phyloP scores from a whole-genome alignment of 2,888 invertebrate species.

The Gonocerus acuteangulatus region DNA sequence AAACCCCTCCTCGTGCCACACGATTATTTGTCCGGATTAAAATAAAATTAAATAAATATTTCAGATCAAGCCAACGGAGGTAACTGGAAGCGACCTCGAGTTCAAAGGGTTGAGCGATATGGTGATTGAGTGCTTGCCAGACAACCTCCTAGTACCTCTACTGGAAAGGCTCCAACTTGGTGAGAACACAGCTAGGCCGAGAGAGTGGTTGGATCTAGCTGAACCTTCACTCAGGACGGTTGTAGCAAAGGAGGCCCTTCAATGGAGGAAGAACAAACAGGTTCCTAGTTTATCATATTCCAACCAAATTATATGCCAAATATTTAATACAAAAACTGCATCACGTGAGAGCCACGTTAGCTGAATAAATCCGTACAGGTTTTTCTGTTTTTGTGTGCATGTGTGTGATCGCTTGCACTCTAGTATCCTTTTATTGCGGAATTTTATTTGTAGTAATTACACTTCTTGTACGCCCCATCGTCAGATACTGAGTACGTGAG shows the following conservation, averaged over 20 bases:
- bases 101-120: slow-evolving; percentile 70
- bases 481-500: too few relatives aligned
- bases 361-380: too few relatives aligned
- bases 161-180: slow-evolving; percentile 63
- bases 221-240: slow-evolving; percentile 72
- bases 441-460: too few relatives aligned
- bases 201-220: slow-evolving; percentile 62
- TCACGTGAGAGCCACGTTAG: too few relatives aligned
- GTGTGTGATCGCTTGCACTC: too few relatives aligned
- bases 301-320: not conserved
- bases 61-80: slow-evolving; percentile 63
- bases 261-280: slow-evolving; percentile 61
- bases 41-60: too few relatives aligned
- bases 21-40: too few relatives aligned
- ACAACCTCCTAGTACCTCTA: slow-evolving; percentile 67
- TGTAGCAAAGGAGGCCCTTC: slow-evolving; percentile 77
- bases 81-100: slow-evolving; percentile 59
- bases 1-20: too few relatives aligned
- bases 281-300: slow-evolving; percentile 39
- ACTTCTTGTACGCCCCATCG: too few relatives aligned
- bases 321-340: too few relatives aligned
- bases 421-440: too few relatives aligned
- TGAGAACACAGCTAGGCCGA: slow-evolving; percentile 46
- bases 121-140: slow-evolving; percentile 71
- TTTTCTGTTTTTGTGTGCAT: too few relatives aligned